phyloP scores from a whole-genome alignment of 2,888 invertebrate genomes.

The Brachyopa scutellaris region DNA sequence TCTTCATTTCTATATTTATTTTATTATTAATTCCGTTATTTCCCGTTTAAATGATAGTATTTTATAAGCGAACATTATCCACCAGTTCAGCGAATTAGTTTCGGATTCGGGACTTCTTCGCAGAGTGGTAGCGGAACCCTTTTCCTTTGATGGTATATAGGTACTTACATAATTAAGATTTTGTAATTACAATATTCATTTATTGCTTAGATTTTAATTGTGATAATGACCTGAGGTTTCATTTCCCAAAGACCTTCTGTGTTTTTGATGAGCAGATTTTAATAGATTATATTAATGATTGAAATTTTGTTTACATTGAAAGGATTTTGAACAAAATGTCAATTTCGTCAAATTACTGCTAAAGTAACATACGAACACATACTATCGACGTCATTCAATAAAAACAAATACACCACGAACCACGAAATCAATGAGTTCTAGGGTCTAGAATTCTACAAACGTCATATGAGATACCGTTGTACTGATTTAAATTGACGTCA shows the following conservation, averaged over 20 bases:
- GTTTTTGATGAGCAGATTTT: not conserved
- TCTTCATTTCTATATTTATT: too few relatives aligned
- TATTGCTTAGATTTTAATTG: conserved; percentile 21
- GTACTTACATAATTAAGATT: conserved; percentile 21
- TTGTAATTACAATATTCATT: conserved; percentile 9
- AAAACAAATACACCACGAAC: too few relatives aligned
- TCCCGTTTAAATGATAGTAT: conserved; percentile 18
- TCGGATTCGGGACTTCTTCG: not conserved
- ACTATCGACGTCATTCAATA: too few relatives aligned
- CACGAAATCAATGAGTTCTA: too few relatives aligned
- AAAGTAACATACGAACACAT: too few relatives aligned
- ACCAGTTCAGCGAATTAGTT: not conserved
- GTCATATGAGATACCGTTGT: too few relatives aligned
- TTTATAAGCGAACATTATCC: conserved; percentile 24
- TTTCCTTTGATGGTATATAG: conserved; percentile 39
- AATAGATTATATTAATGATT: not conserved
- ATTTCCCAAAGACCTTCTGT: not conserved
- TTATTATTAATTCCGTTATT: conserved; percentile 38
- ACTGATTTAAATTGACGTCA: too few relatives aligned
- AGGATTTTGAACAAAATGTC: too few relatives aligned
- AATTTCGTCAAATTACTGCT: too few relatives aligned
- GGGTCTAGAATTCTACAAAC: too few relatives aligned
- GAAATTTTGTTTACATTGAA: too few relatives aligned
- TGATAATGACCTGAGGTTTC: conserved; percentile 16
- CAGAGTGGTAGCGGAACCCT: not conserved